Conservation (phyloP, 1,140 invertebrate genomes). For the Drosophila nigromelanica region DNA sequence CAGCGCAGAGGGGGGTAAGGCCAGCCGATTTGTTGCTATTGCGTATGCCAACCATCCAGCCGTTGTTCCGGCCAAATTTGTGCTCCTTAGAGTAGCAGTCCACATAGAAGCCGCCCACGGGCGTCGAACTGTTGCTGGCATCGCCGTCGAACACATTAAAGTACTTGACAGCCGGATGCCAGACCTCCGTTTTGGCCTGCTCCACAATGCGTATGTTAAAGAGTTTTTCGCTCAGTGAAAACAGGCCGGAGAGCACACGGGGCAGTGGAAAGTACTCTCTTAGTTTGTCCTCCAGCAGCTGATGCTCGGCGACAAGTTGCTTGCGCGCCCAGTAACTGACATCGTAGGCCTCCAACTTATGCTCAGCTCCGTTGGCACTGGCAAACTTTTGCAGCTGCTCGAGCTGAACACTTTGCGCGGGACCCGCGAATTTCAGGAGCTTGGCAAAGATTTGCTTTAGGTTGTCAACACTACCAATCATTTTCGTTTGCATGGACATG, state of each 20-base stretch:
- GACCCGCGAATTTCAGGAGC: slow-evolving; percentile 88
- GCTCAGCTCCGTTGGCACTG: slow-evolving; percentile 88
- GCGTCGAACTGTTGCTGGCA: slow-evolving; percentile 84
- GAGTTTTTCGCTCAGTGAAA: slow-evolving; percentile 89
- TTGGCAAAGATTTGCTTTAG: slow-evolving; percentile 90
- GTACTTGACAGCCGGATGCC: slow-evolving; percentile 94
- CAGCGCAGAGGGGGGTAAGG: slow-evolving; percentile 89
- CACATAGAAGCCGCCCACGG: slow-evolving; percentile 92
- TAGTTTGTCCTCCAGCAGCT: slow-evolving; percentile 89
- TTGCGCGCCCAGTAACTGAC: slow-evolving; percentile 93
- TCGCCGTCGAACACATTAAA: slow-evolving; percentile 92
- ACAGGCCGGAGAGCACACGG: slow-evolving; percentile 90
- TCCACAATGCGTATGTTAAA: slow-evolving; percentile 94
- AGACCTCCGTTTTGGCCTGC: slow-evolving; percentile 87
- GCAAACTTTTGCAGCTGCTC: slow-evolving; percentile 90
- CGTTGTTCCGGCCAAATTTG: slow-evolving; percentile 85
- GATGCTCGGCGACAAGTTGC: slow-evolving; percentile 87
- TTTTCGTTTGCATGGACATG: slow-evolving; percentile 97
- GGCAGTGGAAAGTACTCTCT: slow-evolving; percentile 93
- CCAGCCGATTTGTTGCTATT: slow-evolving; percentile 87
- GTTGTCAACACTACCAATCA: slow-evolving; percentile 93
- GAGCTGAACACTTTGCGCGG: slow-evolving; percentile 91
- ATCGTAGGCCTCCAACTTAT: slow-evolving; percentile 91
- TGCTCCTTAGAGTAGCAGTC: slow-evolving; percentile 90
- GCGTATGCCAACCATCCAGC: slow-evolving; percentile 89